phyloP scores from a whole-genome alignment of 2,797 vertebrate genomes.

The Pantherophis vulpinus region DNA sequence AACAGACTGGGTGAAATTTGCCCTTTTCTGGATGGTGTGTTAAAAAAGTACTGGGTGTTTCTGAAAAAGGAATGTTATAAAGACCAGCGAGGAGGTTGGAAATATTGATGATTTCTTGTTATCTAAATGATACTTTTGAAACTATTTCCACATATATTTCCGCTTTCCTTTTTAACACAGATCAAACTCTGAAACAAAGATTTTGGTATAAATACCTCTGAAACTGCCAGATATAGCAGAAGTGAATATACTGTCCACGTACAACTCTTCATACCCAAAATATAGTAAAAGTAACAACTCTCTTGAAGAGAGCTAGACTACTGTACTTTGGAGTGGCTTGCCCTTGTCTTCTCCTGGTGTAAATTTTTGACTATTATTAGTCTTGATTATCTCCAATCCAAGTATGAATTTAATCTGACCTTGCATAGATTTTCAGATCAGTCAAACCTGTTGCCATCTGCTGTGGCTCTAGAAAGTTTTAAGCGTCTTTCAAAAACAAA shows the following conservation, averaged over 20 bases:
- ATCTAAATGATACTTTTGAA: constrained; percentile 6
- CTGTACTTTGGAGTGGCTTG: background rate
- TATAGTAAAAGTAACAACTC: background rate
- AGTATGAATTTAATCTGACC: background rate
- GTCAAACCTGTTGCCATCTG: background rate
- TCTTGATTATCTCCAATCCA: background rate
- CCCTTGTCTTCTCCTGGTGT: background rate
- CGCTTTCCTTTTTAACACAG: background rate
- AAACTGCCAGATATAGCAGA: background rate
- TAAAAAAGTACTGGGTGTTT: constrained; percentile 1
- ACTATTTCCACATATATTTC: background rate
- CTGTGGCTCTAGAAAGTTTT: background rate
- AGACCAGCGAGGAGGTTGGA: constrained; percentile 9
- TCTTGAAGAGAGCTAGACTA: background rate
- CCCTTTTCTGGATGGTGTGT: constrained; percentile 16
- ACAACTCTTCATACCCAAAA: background rate
- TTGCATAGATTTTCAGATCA: background rate
- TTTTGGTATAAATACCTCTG: background rate
- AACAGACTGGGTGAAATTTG: background rate
- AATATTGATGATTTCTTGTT: constrained; percentile 12
- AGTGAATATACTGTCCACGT: background rate
- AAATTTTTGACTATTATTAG: background rate
- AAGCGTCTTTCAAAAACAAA: background rate
- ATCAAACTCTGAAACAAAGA: background rate
- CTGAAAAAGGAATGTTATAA: constrained; percentile 1